Evolutionary conservation across 2,113 vertebrate species (phyloP).

Genomic region (Hemiscyllium ocellatum): DNA sequence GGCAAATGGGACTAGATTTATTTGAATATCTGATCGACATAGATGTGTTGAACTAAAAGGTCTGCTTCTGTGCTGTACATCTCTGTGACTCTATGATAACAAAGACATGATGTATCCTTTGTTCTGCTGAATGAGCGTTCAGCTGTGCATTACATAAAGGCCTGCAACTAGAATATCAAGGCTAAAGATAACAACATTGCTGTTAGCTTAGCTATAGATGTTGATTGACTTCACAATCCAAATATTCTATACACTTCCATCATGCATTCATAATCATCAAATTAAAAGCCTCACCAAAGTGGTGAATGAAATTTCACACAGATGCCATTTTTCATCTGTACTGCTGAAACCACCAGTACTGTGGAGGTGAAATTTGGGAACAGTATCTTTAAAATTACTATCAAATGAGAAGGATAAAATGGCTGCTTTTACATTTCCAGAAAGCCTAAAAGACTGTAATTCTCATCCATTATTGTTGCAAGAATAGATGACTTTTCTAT

Average conservation of each 20-base stretch:
- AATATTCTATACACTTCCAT: not conserved
- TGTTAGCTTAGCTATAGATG: not conserved
- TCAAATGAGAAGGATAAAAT: not conserved
- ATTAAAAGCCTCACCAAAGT: not conserved
- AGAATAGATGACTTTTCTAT: not conserved
- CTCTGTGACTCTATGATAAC: too few relatives aligned
- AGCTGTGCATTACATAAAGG: not conserved
- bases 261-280: not conserved
- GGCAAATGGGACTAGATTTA: too few relatives aligned
- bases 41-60: too few relatives aligned
- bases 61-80: too few relatives aligned
- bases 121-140: not conserved
- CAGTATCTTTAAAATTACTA: not conserved
- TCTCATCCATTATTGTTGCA: constrained; percentile 25
- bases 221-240: not conserved
- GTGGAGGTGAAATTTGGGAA: not conserved
- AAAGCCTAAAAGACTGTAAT: not conserved
- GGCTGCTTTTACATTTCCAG: not conserved
- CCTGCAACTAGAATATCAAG: not conserved
- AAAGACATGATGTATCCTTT: not conserved
- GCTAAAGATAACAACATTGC: not conserved
- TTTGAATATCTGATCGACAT: too few relatives aligned
- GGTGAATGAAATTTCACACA: not conserved
- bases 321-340: not conserved
- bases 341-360: not conserved